Evolutionary conservation across 2,113 vertebrate genomes (phyloP).

Genomic region (Odontophorus gujanensis): DNA sequence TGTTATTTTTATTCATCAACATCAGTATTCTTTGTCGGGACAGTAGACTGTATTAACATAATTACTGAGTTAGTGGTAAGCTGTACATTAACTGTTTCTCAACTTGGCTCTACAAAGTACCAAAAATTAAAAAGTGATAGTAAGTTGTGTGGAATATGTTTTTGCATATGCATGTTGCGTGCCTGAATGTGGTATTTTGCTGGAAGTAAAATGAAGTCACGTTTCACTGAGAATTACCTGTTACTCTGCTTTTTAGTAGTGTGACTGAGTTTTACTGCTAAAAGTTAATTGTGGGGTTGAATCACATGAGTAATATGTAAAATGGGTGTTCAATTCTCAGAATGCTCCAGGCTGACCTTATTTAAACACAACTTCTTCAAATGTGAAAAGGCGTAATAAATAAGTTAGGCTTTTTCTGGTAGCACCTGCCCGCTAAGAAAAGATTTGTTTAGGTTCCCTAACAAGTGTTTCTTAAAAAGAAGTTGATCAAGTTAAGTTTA

Average conservation of each 20-base stretch:
- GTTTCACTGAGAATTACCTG: background rate
- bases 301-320: rapidly evolving
- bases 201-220: background rate
- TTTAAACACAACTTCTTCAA: background rate
- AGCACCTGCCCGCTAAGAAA: background rate
- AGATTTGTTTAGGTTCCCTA: background rate
- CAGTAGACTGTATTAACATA: background rate
- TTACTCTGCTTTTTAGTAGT: background rate
- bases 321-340: background rate
- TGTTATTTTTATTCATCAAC: background rate
- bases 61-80: background rate
- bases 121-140: background rate
- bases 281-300: background rate
- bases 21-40: background rate
- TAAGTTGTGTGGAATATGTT: background rate
- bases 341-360: background rate
- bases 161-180: background rate
- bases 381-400: background rate
- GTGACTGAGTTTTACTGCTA: background rate
- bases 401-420: background rate
- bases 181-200: background rate
- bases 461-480: rapidly evolving
- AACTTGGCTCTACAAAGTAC: background rate
- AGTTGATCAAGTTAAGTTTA: background rate
- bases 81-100: background rate